These are phyloP conservation scores for Drosophila simulans DNA, from an alignment of 1,140 invertebrate genomes.

Conservation along the genomic window DNA sequence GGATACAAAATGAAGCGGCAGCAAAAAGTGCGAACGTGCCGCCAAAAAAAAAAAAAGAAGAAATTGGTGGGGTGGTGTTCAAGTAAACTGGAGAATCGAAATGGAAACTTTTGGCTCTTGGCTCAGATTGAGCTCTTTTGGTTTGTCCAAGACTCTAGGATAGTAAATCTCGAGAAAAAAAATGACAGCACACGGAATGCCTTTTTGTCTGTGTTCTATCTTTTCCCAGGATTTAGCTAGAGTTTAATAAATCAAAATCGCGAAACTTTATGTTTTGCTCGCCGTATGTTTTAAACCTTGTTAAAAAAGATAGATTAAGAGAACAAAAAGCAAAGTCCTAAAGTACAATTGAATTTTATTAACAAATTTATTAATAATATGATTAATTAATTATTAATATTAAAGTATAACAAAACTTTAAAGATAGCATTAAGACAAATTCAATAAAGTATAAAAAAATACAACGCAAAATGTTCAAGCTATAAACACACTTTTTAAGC, in stretches of 20 bases:
- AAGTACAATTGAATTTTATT: no score
- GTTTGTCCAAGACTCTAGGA: slow-evolving; percentile 30
- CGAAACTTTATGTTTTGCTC: slow-evolving; percentile 55
- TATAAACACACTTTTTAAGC: no score
- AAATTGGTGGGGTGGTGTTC: slow-evolving; percentile 24
- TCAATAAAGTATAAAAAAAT: background rate
- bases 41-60: slow-evolving; percentile 42
- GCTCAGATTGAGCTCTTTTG: slow-evolving; percentile 71
- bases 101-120: slow-evolving; percentile 47
- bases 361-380: no score
- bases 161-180: slow-evolving; percentile 37
- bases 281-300: slow-evolving; percentile 18
- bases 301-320: background rate
- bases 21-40: slow-evolving; percentile 31
- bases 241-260: slow-evolving; percentile 82
- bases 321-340: no score
- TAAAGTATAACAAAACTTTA: no score
- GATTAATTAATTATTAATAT: background rate
- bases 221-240: slow-evolving; percentile 27
- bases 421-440: no score
- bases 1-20: slow-evolving; percentile 37
- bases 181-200: slow-evolving; percentile 30
- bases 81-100: slow-evolving; percentile 19
- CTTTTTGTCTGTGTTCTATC: slow-evolving; percentile 18
- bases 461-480: no score